A percentile compares a stretch with the other conserved stretches of the same genome.
Evolutionary conservation across 2,113 vertebrate genomes (phyloP).

Genomic region (Onychorhynchus coronatus): DNA sequence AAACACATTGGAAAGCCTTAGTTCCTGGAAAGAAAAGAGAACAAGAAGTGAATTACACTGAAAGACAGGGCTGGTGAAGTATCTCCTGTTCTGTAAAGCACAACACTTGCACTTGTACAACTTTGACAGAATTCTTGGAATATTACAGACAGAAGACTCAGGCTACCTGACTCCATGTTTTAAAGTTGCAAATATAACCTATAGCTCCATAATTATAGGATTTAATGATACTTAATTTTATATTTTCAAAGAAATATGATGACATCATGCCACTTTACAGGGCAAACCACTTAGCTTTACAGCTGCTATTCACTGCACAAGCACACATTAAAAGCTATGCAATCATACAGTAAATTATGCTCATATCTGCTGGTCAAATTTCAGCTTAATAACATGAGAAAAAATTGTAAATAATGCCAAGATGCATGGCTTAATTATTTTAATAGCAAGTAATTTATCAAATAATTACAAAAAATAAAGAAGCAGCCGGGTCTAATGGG

Average conservation of each 20-base stretch:
- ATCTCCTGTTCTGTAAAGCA: background rate
- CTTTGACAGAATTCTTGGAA: background rate
- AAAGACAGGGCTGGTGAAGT: background rate
- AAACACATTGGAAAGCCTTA: background rate
- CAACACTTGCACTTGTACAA: background rate
- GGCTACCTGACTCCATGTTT: background rate
- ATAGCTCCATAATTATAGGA: constrained; percentile 1
- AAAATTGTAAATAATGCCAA: constrained; percentile 31
- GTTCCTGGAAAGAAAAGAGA: background rate
- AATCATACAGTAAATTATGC: constrained; percentile 5
- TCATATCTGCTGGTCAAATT: constrained; percentile 41
- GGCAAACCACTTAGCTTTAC: constrained; percentile 33
- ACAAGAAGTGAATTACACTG: background rate
- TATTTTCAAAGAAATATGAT: constrained; percentile 47
- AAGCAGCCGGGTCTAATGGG: background rate
- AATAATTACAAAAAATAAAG: background rate
- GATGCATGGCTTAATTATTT: constrained; percentile 23
- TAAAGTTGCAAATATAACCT: constrained; percentile 26
- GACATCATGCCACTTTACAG: constrained; percentile 29
- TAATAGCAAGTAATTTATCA: constrained; percentile 10
- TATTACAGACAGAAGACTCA: background rate
- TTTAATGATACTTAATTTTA: constrained; percentile 38
- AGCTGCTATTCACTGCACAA: constrained; percentile 18
- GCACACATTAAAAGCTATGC: background rate
- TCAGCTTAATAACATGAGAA: constrained; percentile 38